These are phyloP conservation scores for Cottoperca gobio DNA, from an alignment of 2,797 vertebrate species.

Conservation along the genomic window DNA sequence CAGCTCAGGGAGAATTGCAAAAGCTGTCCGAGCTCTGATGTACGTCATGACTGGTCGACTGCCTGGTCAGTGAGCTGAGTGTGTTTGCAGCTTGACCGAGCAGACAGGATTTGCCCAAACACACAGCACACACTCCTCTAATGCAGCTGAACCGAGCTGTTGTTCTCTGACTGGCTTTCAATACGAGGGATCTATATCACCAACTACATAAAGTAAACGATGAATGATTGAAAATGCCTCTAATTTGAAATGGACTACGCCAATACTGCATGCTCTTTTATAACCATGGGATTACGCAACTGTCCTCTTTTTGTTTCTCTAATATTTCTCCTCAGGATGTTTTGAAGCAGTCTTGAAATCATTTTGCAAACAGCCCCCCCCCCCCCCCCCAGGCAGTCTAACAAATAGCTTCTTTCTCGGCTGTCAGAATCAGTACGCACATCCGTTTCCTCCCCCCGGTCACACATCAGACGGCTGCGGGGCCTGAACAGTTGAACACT, in stretches of 20 bases:
- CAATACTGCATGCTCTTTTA: not conserved
- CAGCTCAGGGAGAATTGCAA: not conserved
- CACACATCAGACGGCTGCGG: conserved; percentile 6
- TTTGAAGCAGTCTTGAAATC: conserved; percentile 28
- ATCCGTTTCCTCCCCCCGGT: conserved; percentile 6
- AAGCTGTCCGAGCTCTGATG: conserved; percentile 6
- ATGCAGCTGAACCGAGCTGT: not conserved
- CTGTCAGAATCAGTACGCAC: conserved; percentile 13
- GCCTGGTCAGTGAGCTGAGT: conserved; percentile 14
- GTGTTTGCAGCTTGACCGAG: conserved; percentile 11
- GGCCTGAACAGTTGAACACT: conserved; percentile 3
- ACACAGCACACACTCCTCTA: not conserved
- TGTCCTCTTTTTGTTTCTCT: not conserved
- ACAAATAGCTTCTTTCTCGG: conserved; percentile 29
- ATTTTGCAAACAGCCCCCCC: conserved; percentile 19
- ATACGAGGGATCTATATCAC: not conserved
- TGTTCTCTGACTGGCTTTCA: conserved; percentile 1
- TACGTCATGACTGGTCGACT: not conserved
- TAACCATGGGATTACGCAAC: not conserved
- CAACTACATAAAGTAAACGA: not conserved
- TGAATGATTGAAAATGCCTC: not conserved
- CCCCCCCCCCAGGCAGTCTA: conserved; percentile 2
- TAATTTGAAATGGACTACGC: not conserved
- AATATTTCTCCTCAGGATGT: conserved; percentile 17
- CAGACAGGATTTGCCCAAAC: not conserved